A percentile compares a stretch with the other conserved stretches of the same genome.
These are phyloP conservation scores for Chloroclystis v-ata DNA, from an alignment of 2,888 invertebrate genomes.

Conservation along the genomic window DNA sequence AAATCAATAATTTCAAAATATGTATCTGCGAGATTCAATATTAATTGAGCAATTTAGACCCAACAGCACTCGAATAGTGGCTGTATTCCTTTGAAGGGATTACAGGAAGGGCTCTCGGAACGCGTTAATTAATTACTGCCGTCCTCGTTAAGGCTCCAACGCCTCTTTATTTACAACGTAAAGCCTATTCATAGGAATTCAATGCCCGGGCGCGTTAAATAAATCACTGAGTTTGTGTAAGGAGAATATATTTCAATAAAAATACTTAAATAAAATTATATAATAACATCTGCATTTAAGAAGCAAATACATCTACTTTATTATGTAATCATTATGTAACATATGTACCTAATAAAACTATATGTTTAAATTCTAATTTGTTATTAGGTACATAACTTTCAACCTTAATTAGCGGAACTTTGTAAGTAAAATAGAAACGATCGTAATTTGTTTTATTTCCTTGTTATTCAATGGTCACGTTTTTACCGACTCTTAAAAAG, in stretches of 20 bases:
- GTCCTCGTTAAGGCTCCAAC: constrained; percentile 15
- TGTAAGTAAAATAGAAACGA: not conserved
- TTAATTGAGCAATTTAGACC: constrained; percentile 6
- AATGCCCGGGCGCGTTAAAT: constrained; percentile 10
- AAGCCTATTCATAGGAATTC: constrained; percentile 13
- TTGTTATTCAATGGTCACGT: constrained; percentile 40
- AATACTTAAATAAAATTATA: constrained; percentile 2
- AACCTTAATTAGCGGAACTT: no score
- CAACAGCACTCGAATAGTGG: constrained; percentile 2
- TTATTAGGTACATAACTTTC: no score
- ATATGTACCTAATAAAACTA: no score
- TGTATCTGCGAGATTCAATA: no score
- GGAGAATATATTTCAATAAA: no score
- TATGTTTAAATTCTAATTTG: no score
- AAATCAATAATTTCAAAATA: no score
- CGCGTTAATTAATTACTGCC: constrained; percentile 57
- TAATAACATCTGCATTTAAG: not conserved
- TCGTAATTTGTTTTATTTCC: constrained; percentile 3
- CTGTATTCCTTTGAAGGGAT: constrained; percentile 44
- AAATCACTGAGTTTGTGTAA: constrained; percentile 6
- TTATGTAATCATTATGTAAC: no score
- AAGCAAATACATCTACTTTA: no score
- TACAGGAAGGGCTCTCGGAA: constrained; percentile 39
- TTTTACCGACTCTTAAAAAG: constrained; percentile 33
- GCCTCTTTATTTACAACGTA: constrained; percentile 21